Base-by-base conservation (phyloP, 1,140 invertebrate genomes). In the Scaptomyza hsui region DNA sequence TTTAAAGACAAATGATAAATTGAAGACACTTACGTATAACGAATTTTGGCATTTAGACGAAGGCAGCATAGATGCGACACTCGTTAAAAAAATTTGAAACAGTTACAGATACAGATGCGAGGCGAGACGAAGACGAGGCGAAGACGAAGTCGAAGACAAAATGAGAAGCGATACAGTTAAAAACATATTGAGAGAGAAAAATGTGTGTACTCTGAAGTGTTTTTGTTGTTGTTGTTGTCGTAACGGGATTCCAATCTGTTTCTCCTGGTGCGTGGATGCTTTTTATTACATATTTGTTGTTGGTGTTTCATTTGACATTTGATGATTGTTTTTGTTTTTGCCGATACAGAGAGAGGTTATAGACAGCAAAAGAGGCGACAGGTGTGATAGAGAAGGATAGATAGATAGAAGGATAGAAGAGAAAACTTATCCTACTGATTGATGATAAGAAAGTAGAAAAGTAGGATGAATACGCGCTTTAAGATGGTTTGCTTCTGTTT, bases 281-380 rank as follows among this genome's bases (percentile, higher is more conserved):
- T 32, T 24, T 24, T n/a, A n/a, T n/a, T n/a, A n/a, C n/a, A n/a
- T n/a, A n/a, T n/a, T 32, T 32, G 9, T 32, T 10, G 29, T 60
- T 47, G 42, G 6, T 32, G 12, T 37, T 37, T n/a, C 12, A 67
- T 39, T 53, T 45, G 41, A 51, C 47, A 29, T 51, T 53, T 79
- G 60, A 51, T 52, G 26, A n/a, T 29, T 0, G 26, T 2, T 24
- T 24, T 24, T 24, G 24, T 24, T 24, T 24, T 52, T 39, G 52
- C 60, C 73, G 74, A 39, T 71, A 41, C 63, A 63, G 76, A 78
- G 32, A 37, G 52, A 67, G 13, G 60, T 70, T 74, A 55, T 37
- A 47, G 24, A 69, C 55, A 75, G 72, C 39, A 73, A 29, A 16
- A 59, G 52, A 60, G 57, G 65, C 26, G 21, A 69, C 39, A 63